Evolutionary conservation across 2,888 invertebrate species (phyloP), one percentile per base, ranked within the genome.

Genomic region (Eupsilia transversa): DNA sequence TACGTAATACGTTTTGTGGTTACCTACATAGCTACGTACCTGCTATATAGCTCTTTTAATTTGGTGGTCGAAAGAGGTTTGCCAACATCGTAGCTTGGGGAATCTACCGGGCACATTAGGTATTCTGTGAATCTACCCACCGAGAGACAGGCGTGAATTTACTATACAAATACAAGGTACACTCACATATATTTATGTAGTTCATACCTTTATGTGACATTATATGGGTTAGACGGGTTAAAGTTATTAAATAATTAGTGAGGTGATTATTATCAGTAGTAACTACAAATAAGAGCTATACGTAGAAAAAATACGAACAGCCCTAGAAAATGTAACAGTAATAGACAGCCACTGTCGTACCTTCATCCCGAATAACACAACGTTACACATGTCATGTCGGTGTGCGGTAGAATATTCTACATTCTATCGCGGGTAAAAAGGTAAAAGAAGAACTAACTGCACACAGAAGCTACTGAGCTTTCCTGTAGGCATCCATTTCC

Each of bases 51-150:
- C 77, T 73, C 78, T 86, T 86, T 86, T 86, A 86, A 86, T 86
- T 86, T 84, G 79, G 87, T 86, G 86, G 86, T 86, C 79, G 87
- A 86, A 86, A 87, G 84, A 84, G 87, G 87, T 84, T 83, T 78
- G 80, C 86, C 86, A 82, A 86, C 84, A 82, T 75, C 76, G 86
- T 60, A 86, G 84, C 86, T 86, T 79, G 76, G 86, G 87, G 84
- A 87, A 86, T 87, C 87, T 78, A 75, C 80, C 81, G 74, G 72
- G 79, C 70, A 79, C 84, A 86, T 86, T 86, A 74, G 82, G 64
- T 86, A 86, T 86, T 86, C 86, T 76, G 84, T 82, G 82, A 78
- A 86, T 79, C 74, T 77, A 83, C 86, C 83, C 82, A 77, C 73
- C 59, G 80, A 76, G 87, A 79, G 84, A 83, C 80, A 87, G 69